Base-by-base conservation (phyloP, 2,797 vertebrate species). In the Miichthys miiuy region DNA sequence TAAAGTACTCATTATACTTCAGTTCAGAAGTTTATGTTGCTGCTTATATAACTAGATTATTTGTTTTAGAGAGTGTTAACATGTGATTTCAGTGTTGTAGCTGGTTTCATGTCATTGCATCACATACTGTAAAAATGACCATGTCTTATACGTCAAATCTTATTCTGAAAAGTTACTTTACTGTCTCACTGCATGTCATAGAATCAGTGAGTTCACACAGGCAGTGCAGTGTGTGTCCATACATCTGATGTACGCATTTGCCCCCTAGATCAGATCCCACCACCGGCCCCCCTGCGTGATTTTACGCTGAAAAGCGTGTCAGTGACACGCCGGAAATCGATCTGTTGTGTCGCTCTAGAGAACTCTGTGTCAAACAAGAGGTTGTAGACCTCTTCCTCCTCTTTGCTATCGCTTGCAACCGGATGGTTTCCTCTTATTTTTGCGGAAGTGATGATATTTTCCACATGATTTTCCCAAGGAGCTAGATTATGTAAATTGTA, bases 361-460 rank as follows among this genome's bases (percentile, higher is more conserved):
- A 77, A 81, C 58, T 83, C 42, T 83, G 75, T 83, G 75, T 82
- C 77, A 85, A 85, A 83, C 79, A 84, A 68, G 67, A 78, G 23
- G 66, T 66, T 64, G 62, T 50, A 68, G 58, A 75, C 63, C 57
- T 38, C 34, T 77, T 79, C 81, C 75, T 73, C 56, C 51, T 75
- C 57, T 67, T 34, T 41, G 27, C 66, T 54, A 51, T 77, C 62
- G 51, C 34, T 23, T 72, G 60, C 66, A n/a, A 71, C 65, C 63
- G 77, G 80, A 81, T 83, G 84, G 82, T 86, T 89, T 84, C 56
- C 72, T 79, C 78, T 77, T 80, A 56, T 87, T 87, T 89, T 82
- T 86, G 81, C 88, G 89, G 91, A 93, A 92, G 91, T 91, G 80
- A 74, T 88, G 38, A 84, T 89, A 68, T 85, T 90, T 89, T 87